Evolutionary conservation across 1,140 invertebrate genomes (phyloP).

Genomic region (Philaenus spumarius): DNA sequence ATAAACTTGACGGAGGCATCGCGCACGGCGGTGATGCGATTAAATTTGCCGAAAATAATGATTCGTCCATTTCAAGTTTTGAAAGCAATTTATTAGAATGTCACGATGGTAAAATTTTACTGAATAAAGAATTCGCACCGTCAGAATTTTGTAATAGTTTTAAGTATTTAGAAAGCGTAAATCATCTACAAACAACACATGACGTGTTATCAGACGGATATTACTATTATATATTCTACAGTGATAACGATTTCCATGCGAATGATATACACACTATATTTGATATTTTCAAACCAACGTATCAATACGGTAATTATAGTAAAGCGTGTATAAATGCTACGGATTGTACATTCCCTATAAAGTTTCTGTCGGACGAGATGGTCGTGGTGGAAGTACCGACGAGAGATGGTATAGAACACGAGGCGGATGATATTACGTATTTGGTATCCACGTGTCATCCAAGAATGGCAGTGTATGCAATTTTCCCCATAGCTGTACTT

Average conservation of each 20-base stretch:
- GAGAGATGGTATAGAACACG: conserved; percentile 64
- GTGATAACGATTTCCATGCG: conserved; percentile 67
- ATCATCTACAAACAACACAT: conserved; percentile 52
- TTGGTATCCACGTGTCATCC: conserved; percentile 68
- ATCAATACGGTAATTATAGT: conserved; percentile 64
- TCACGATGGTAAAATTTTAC: conserved; percentile 62
- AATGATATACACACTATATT: conserved; percentile 77
- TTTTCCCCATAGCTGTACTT: conserved; percentile 67
- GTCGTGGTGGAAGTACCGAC: conserved; percentile 74
- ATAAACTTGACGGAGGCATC: conserved; percentile 59
- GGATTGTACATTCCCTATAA: conserved; percentile 61
- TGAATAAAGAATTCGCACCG: conserved; percentile 58
- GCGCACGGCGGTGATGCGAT: conserved; percentile 63
- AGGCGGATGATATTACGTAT: conserved; percentile 60
- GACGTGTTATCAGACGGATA: conserved; percentile 65
- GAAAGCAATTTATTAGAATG: conserved; percentile 65
- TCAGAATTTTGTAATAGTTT: conserved; percentile 57
- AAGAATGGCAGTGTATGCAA: conserved; percentile 63
- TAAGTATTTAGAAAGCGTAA: conserved; percentile 53
- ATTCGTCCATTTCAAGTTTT: conserved; percentile 65
- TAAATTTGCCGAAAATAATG: conserved; percentile 49
- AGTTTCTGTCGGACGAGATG: conserved; percentile 60
- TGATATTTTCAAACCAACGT: conserved; percentile 75
- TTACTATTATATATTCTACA: conserved; percentile 83
- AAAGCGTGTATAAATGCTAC: conserved; percentile 67